These are phyloP conservation scores for Alosa sapidissima DNA, from an alignment of 2,797 vertebrate species.

Conservation along the genomic window DNA sequence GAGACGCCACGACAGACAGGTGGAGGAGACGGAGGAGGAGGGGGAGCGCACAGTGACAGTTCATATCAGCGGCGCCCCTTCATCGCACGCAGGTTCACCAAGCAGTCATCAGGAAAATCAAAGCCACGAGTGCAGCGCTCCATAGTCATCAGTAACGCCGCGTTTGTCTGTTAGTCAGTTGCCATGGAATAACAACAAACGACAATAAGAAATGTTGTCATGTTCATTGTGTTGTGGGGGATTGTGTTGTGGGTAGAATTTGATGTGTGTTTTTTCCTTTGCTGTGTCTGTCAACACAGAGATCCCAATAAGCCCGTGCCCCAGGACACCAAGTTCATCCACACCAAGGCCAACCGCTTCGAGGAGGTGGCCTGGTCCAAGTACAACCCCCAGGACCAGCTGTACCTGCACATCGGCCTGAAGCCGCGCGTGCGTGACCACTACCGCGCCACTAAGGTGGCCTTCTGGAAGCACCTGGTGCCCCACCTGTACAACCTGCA, in stretches of 20 bases:
- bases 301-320: conserved; percentile 98
- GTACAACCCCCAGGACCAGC: conserved; percentile 96
- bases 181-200: conserved; percentile 34
- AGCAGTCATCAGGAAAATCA: neutral
- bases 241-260: too few relatives aligned
- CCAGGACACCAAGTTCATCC: conserved; percentile 99
- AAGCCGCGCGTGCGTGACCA: conserved; percentile 97
- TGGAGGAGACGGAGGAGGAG: neutral
- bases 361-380: conserved; percentile 99
- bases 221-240: neutral
- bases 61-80: conserved; percentile 23
- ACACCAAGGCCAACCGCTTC: conserved; percentile 97
- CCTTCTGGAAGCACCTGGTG: conserved; percentile 99
- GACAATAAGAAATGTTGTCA: neutral
- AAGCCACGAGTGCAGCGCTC: neutral
- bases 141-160: neutral
- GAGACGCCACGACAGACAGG: conserved; percentile 31
- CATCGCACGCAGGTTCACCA: neutral
- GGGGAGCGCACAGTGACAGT: neutral
- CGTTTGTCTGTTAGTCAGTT: neutral
- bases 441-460: conserved; percentile 98
- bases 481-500: conserved; percentile 98
- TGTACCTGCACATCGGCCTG: conserved; percentile 95
- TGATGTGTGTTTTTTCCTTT: neutral
- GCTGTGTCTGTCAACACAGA: conserved; percentile 65